Base-by-base conservation (phyloP, 1,140 invertebrate species). In the Trachymyrmex septentrionalis region DNA sequence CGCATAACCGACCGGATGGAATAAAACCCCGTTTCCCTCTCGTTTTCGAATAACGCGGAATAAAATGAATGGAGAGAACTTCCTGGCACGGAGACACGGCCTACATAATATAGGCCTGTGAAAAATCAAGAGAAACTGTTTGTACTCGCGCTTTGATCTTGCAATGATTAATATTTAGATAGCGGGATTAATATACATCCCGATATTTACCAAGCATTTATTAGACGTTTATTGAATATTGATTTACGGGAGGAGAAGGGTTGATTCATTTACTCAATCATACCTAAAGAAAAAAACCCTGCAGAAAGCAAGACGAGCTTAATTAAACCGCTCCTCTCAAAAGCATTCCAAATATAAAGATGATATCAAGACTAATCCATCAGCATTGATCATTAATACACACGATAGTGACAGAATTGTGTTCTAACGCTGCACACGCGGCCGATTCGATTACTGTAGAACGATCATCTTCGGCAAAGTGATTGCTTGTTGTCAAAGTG, bases 151-250 rank as follows among this genome's bases (percentile, higher is more conserved):
- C 55, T 75, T 75, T 75, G 72, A 75, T 75, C 72, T 24, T 10
- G 30, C 55, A 4, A 5, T 21, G 72, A 64, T 48, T 44, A 77
- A 77, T 77, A 24, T 69, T 69, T 67, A 48, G 61, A 67, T 10
- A 69, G 77, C 77, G 44, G 55, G 48, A 80, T 80, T 67, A 80
- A 80, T 69, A 48, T 48, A 9, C 16, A 38, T 71, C 4, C 16
- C 77, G 19, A 24, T 27, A 57, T 71, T 66, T 66, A 10, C 38
- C 21, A 19, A 27, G 16, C 57, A 63, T 63, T 27, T 27, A 55
- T 71, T 55, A 30, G 66, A 81, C 27, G 16, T 24, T 71, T 71
- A 24, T 81, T 24, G 48, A 10, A 55, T 71, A 81, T 81, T 55
- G 77, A 71, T 81, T 55, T 38, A 6, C 30, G 14, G 61, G 0